A percentile compares a stretch with the other conserved stretches of the same genome.
These are phyloP conservation scores for Notothenia coriiceps DNA, from an alignment of 2,113 vertebrate species.

Conservation along the genomic window DNA sequence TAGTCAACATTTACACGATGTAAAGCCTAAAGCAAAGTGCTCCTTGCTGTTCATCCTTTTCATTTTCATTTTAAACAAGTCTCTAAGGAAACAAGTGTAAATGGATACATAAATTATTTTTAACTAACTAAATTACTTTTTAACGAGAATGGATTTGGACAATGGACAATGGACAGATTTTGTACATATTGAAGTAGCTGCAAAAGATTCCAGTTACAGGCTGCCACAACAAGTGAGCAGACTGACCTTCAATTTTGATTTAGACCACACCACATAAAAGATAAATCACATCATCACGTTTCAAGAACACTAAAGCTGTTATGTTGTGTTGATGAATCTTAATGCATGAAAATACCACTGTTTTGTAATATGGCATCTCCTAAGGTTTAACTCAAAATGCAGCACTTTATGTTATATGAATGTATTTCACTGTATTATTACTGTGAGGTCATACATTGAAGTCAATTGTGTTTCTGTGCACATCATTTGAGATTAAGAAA, in stretches of 20 bases:
- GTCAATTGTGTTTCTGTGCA: neutral
- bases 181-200: neutral
- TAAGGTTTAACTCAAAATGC: constrained; percentile 1
- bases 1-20: constrained; percentile 12
- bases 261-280: neutral
- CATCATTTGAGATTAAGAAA: too few species aligned
- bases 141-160: too few species aligned
- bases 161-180: neutral
- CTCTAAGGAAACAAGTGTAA: too few species aligned
- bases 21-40: constrained; percentile 9
- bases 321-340: neutral
- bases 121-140: neutral
- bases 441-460: neutral
- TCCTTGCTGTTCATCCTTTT: constrained; percentile 27
- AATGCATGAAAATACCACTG: neutral
- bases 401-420: neutral
- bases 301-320: too few species aligned
- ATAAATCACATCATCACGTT: neutral
- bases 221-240: neutral
- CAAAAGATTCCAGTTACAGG: neutral
- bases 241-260: neutral
- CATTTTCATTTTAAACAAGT: neutral
- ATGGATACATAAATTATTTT: too few species aligned
- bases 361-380: neutral
- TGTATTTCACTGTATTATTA: neutral